Conservation (phyloP, 1,140 invertebrate species). For the Zaprionus lachaisei region DNA sequence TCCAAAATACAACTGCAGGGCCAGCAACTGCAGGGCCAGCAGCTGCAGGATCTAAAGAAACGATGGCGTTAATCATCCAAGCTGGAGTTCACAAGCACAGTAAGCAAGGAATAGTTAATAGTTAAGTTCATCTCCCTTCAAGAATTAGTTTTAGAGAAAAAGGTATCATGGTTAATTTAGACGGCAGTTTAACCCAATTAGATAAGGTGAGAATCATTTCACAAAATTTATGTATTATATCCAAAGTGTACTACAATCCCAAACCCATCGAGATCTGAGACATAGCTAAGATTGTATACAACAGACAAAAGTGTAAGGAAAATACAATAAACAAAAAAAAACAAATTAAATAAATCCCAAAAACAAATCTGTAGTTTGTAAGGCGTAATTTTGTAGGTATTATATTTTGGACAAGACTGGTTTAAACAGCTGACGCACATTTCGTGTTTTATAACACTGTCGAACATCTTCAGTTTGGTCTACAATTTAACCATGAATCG, state of each 20-base stretch:
- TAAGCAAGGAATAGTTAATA: background rate
- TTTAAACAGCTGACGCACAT: too few relatives aligned
- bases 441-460: too few relatives aligned
- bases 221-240: slow-evolving; percentile 1
- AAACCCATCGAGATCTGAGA: background rate
- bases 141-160: background rate
- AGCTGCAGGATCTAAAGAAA: slow-evolving; percentile 16
- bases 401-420: too few relatives aligned
- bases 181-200: background rate
- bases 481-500: too few relatives aligned
- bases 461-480: too few relatives aligned
- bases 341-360: background rate
- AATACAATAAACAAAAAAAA: background rate
- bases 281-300: background rate
- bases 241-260: slow-evolving; percentile 4
- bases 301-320: background rate
- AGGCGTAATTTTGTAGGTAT: too few relatives aligned
- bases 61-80: slow-evolving; percentile 37
- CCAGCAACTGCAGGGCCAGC: slow-evolving; percentile 20
- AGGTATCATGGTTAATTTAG: too few relatives aligned
- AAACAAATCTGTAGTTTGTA: background rate
- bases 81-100: background rate
- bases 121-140: background rate
- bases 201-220: background rate
- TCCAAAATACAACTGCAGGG: slow-evolving; percentile 23